phyloP scores from a whole-genome alignment of 2,113 vertebrate species.

The Tympanuchus pallidicinctus region DNA sequence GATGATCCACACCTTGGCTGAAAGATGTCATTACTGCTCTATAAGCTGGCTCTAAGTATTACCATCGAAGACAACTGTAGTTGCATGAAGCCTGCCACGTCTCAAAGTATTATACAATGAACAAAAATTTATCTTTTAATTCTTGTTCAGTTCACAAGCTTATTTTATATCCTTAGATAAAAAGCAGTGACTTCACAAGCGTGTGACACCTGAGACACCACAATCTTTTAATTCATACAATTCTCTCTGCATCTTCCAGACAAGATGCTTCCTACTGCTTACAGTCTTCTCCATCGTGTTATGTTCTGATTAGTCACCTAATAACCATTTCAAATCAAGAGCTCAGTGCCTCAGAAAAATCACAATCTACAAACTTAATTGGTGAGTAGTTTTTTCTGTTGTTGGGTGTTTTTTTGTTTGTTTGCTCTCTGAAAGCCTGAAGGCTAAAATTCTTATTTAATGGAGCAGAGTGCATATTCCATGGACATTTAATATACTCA shows the following conservation, averaged over 20 bases:
- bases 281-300: neutral
- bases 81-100: neutral
- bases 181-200: neutral
- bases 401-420: neutral
- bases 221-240: neutral
- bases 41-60: neutral
- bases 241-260: neutral
- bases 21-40: neutral
- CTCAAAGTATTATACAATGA: neutral
- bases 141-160: neutral
- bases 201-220: neutral
- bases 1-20: neutral
- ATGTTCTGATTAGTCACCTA: neutral
- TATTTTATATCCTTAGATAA: neutral
- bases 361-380: neutral
- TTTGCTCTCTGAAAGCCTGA: neutral
- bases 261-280: neutral
- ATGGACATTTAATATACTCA: neutral
- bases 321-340: neutral
- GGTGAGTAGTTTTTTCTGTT: neutral
- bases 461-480: neutral
- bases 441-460: neutral
- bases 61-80: neutral
- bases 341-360: neutral
- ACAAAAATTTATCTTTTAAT: neutral